These are phyloP conservation scores for Heterodera filipjevi DNA, from an alignment of 2,888 invertebrate genomes.

Conservation along the genomic window DNA sequence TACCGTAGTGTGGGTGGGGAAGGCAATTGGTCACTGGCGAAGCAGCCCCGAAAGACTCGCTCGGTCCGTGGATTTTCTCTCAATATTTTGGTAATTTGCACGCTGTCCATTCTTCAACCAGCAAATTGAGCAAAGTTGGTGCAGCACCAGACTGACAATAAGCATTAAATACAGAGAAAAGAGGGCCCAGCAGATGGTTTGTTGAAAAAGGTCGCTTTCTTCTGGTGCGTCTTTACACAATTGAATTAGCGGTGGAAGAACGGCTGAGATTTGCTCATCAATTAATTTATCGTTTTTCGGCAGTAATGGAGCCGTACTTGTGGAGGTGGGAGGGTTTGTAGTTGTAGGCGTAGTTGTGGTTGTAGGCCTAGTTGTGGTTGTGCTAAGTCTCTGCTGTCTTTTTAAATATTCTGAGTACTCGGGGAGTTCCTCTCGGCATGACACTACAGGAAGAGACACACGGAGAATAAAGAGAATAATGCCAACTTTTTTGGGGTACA, in stretches of 20 bases:
- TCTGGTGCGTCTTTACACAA: not conserved
- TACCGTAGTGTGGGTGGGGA: not conserved
- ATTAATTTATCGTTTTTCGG: not conserved
- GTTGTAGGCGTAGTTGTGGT: too few relatives aligned
- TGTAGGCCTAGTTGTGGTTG: too few relatives aligned
- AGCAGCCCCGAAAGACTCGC: conserved; percentile 21
- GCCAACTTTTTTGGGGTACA: not conserved
- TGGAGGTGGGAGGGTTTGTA: too few relatives aligned
- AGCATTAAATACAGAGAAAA: not conserved
- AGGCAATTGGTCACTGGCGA: conserved; percentile 21
- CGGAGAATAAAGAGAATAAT: conserved; percentile 9
- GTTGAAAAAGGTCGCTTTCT: not conserved
- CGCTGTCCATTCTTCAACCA: conserved; percentile 4
- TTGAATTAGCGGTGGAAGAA: not conserved
- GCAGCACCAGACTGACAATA: not conserved
- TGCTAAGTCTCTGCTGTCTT: too few relatives aligned
- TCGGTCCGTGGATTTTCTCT: not conserved
- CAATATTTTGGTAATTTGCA: conserved; percentile 8
- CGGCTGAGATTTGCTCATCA: not conserved
- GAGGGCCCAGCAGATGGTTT: not conserved
- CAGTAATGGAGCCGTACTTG: not conserved
- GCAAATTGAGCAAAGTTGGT: conserved; percentile 4
- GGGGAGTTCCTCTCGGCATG: not conserved
- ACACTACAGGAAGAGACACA: not conserved
- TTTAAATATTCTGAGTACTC: conserved; percentile 14